These are phyloP conservation scores for Anguilla obscura DNA, from an alignment of 2,797 vertebrate species.

Conservation along the genomic window DNA sequence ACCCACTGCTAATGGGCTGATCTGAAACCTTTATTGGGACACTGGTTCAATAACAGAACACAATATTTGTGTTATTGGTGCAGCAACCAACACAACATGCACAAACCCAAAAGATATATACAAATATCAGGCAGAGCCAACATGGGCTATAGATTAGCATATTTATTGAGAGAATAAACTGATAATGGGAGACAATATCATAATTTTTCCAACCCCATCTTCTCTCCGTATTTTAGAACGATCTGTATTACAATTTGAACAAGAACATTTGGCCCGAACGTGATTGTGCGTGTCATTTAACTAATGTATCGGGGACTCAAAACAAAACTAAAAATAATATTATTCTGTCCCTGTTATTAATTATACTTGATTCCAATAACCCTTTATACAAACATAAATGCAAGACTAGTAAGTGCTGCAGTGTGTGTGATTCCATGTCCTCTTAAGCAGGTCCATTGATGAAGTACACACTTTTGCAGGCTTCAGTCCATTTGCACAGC, in stretches of 20 bases:
- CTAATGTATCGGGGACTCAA: slow-evolving; percentile 39
- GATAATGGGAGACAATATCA: slow-evolving; percentile 36
- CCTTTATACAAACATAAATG: slow-evolving; percentile 40
- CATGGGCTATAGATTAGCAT: slow-evolving; percentile 8
- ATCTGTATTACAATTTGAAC: slow-evolving; percentile 61
- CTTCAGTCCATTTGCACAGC: neutral
- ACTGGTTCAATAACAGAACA: neutral
- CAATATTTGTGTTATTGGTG: neutral
- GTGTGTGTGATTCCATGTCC: neutral
- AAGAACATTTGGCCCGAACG: slow-evolving; percentile 48
- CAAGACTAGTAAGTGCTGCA: neutral
- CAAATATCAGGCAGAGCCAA: neutral
- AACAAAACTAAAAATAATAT: slow-evolving; percentile 44
- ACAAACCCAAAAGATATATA: neutral
- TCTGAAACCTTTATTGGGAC: neutral
- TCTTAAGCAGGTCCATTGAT: neutral
- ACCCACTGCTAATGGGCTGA: neutral
- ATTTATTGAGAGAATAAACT: slow-evolving; percentile 49
- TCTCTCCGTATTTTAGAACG: slow-evolving; percentile 46
- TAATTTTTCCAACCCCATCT: slow-evolving; percentile 40
- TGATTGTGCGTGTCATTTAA: slow-evolving; percentile 48
- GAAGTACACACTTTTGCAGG: neutral
- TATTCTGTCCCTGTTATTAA: slow-evolving; percentile 34
- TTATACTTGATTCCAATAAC: slow-evolving; percentile 25
- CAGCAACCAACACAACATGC: neutral